Percentiles rank a stretch among this genome's conserved stretches.
Conservation (phyloP, 2,888 invertebrate species). For the Cordylochernes scorpioides region DNA sequence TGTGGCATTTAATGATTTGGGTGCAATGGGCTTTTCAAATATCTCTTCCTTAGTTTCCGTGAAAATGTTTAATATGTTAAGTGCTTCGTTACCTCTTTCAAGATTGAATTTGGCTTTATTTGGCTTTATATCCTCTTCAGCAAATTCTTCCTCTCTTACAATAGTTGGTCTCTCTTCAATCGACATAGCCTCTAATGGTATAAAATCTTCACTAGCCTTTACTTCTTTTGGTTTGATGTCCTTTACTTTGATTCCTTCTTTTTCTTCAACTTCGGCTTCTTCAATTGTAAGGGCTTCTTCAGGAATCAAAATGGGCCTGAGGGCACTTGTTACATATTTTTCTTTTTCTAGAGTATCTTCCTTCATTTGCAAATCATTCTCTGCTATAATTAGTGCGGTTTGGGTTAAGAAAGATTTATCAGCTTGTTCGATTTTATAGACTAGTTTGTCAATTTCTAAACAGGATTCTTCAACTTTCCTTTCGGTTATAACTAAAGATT, state of each 20-base stretch:
- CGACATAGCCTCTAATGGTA: constrained; percentile 8
- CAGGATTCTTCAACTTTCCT: constrained; percentile 1
- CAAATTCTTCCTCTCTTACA: constrained; percentile 8
- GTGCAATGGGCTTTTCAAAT: constrained; percentile 2
- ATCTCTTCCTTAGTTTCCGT: constrained; percentile 5
- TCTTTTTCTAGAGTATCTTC: no score
- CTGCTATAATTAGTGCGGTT: no score
- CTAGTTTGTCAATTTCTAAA: no score
- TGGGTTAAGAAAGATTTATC: no score
- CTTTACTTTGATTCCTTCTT: constrained; percentile 2
- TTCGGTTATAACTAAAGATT: constrained; percentile 2
- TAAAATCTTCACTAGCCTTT: constrained; percentile 2
- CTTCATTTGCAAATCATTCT: no score
- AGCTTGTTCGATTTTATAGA: no score
- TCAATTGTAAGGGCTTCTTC: constrained; percentile 8
- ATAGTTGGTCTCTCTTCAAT: constrained; percentile 10
- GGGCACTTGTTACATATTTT: no score
- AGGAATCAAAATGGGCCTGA: no score
- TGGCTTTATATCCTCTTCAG: constrained; percentile 3
- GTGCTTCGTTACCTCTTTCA: constrained; percentile 11
- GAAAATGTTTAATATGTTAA: constrained; percentile 5
- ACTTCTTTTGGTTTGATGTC: constrained; percentile 1
- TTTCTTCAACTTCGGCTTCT: constrained; percentile 3
- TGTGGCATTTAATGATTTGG: not conserved
- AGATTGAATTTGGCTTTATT: constrained; percentile 8